Conservation (phyloP, 2,888 invertebrate species). For the Folsomia manolachei region DNA sequence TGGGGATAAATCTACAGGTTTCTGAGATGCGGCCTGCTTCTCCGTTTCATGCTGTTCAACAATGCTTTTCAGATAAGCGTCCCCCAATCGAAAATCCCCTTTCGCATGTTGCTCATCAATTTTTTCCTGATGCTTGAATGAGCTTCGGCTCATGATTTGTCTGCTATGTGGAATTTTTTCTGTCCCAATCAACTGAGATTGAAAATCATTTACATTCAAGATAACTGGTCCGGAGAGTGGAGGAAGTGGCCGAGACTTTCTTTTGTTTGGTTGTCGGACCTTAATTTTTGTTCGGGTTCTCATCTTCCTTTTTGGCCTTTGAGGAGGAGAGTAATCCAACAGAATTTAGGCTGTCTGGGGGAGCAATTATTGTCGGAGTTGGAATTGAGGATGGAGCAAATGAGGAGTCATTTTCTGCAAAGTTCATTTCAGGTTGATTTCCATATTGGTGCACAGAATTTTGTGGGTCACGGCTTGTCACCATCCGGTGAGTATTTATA, state of each 20-base stretch:
- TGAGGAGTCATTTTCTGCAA: neutral
- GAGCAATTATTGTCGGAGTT: neutral
- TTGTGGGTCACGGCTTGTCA: neutral
- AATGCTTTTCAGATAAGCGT: neutral
- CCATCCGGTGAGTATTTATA: too few relatives aligned
- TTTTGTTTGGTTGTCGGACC: neutral
- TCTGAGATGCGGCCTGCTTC: conserved; percentile 2
- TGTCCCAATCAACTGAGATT: neutral
- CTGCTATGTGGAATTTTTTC: neutral
- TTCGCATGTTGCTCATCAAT: neutral
- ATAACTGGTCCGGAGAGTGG: neutral
- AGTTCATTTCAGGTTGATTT: neutral
- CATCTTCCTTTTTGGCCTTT: conserved; percentile 1
- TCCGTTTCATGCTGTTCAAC: neutral
- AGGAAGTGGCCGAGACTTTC: neutral
- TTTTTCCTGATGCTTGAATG: neutral
- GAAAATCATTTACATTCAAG: neutral
- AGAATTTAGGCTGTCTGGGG: neutral
- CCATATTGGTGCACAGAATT: neutral
- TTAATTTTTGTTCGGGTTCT: neutral
- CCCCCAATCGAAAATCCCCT: neutral
- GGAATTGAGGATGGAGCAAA: neutral
- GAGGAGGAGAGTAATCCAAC: neutral
- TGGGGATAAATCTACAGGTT: conserved; percentile 42
- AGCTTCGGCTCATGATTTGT: neutral